phyloP scores from a whole-genome alignment of 1,140 invertebrate species.

The Leguminivora glycinivorella region DNA sequence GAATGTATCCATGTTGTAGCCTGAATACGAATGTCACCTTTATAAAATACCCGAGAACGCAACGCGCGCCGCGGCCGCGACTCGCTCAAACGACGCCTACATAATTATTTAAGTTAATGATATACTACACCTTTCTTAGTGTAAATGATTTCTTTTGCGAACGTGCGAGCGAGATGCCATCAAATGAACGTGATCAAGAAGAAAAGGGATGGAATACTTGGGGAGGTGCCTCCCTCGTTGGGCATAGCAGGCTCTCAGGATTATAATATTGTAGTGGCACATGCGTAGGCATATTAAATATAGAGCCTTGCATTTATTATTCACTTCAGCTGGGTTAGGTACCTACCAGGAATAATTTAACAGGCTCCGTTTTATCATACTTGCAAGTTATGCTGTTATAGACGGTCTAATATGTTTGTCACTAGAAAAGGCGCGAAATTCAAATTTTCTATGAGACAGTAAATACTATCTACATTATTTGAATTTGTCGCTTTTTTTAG shows the following conservation, averaged over 20 bases:
- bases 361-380: not conserved
- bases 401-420: too few species aligned
- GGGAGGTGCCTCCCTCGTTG: slow-evolving; percentile 54
- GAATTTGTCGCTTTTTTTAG: too few species aligned
- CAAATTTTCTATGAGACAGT: too few species aligned
- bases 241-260: slow-evolving; percentile 45
- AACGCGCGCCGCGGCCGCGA: slow-evolving; percentile 31
- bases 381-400: too few species aligned
- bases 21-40: too few species aligned
- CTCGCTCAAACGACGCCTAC: slow-evolving; percentile 46
- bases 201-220: slow-evolving; percentile 38
- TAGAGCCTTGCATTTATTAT: slow-evolving; percentile 4
- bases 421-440: too few species aligned
- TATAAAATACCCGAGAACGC: too few species aligned
- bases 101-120: slow-evolving; percentile 77
- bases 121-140: slow-evolving; percentile 67
- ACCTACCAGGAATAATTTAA: not conserved
- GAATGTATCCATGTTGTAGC: too few species aligned
- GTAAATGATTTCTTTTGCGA: slow-evolving; percentile 64
- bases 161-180: slow-evolving; percentile 39
- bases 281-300: not conserved
- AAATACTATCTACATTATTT: too few species aligned
- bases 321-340: not conserved
- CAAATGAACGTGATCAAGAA: slow-evolving; percentile 24
- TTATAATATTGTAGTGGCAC: slow-evolving; percentile 55